Conservation (phyloP, 2,113 vertebrate species). For the Solea senegalensis region DNA sequence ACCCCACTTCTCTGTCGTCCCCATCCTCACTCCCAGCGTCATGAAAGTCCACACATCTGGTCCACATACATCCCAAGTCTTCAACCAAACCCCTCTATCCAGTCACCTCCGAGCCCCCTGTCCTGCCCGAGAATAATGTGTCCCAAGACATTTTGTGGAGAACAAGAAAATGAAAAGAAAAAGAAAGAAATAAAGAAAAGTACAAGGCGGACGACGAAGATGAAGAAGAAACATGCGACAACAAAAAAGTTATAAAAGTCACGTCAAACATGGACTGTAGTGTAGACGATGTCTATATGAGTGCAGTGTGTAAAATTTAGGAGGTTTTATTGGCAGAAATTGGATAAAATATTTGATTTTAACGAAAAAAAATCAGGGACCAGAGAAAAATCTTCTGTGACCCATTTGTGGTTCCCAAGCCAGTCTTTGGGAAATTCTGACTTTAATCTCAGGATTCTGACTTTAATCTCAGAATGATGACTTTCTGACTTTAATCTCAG, state of each 20-base stretch:
- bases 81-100: constrained; percentile 36
- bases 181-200: constrained; percentile 1
- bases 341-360: too few species aligned
- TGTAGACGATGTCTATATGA: too few species aligned
- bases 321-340: too few species aligned
- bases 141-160: constrained; percentile 63
- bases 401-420: too few species aligned
- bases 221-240: not conserved
- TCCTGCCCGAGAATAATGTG: constrained; percentile 63
- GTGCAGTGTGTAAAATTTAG: too few species aligned
- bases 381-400: too few species aligned
- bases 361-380: too few species aligned
- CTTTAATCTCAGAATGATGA: too few species aligned
- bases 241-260: not conserved
- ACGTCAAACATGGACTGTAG: not conserved
- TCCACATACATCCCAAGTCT: constrained; percentile 82
- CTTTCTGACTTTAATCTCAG: too few species aligned
- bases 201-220: constrained; percentile 8
- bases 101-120: constrained; percentile 64
- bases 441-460: too few species aligned
- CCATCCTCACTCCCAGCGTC: constrained; percentile 34
- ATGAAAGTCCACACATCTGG: constrained; percentile 87
- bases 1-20: constrained; percentile 44
- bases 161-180: constrained; percentile 23
- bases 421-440: too few species aligned